These are phyloP conservation scores for Actinia equina DNA, from an alignment of 64 coral and sea anemone genomes.

Conservation along the genomic window DNA sequence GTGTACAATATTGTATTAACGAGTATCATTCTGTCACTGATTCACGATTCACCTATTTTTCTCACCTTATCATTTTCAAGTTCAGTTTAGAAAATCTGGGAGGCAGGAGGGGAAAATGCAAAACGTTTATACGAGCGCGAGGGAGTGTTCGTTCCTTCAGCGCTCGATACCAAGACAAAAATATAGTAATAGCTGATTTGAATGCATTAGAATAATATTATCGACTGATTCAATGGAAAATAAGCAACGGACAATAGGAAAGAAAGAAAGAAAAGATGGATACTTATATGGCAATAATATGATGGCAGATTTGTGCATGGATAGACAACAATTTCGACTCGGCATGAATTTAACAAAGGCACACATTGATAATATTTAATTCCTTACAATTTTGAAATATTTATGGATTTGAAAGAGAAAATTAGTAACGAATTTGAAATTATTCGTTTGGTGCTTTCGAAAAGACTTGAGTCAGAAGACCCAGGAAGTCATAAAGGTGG, in stretches of 20 bases:
- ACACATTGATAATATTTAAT: slow-evolving; percentile 1
- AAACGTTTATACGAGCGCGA: neutral
- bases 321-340: neutral
- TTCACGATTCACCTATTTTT: neutral
- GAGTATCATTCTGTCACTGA: neutral
- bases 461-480: neutral
- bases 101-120: neutral
- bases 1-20: neutral
- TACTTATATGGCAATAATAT: neutral
- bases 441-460: neutral
- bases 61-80: neutral
- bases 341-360: neutral
- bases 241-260: neutral
- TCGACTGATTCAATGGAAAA: neutral
- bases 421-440: neutral
- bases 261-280: neutral
- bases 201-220: neutral
- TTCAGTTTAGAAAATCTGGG: neutral
- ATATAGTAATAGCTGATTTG: neutral
- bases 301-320: neutral
- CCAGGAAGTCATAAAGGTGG: neutral
- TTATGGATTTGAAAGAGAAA: neutral
- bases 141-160: neutral
- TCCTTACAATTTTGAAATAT: slow-evolving; percentile 21
- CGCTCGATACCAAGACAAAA: neutral